Conservation (phyloP, 2,888 invertebrate species). For the Aricia artaxerxes region DNA sequence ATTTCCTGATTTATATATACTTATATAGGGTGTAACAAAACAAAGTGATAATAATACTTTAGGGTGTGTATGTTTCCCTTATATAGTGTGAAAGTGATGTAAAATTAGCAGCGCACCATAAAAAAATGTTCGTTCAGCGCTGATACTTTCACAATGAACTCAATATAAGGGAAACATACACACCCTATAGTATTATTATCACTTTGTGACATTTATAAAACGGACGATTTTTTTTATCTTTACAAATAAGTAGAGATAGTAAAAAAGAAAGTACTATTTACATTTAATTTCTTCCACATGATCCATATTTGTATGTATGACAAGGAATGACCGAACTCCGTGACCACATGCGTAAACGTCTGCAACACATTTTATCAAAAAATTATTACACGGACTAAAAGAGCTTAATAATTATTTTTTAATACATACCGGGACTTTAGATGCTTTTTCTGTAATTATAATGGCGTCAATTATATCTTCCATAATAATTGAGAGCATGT, state of each 20-base stretch:
- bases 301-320: slow-evolving; percentile 34
- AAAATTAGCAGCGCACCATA: too few species aligned
- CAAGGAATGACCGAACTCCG: slow-evolving; percentile 33
- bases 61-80: too few species aligned
- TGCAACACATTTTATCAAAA: slow-evolving; percentile 36
- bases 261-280: slow-evolving; percentile 9
- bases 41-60: too few species aligned
- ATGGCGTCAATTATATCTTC: slow-evolving; percentile 37
- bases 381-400: neutral
- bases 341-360: slow-evolving; percentile 38
- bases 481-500: slow-evolving; percentile 35
- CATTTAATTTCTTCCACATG: slow-evolving; percentile 22
- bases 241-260: neutral
- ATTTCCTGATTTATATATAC: too few species aligned
- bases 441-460: slow-evolving; percentile 37
- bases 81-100: too few species aligned
- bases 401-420: neutral
- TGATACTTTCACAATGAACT: too few species aligned
- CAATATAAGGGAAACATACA: too few species aligned
- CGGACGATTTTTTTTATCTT: neutral
- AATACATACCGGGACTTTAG: slow-evolving; percentile 38
- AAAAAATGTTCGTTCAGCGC: too few species aligned
- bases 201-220: too few species aligned
- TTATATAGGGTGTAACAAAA: too few species aligned
- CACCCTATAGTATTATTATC: too few species aligned